Conservation (phyloP, 2,888 invertebrate species). For the Phengaris alcon region DNA sequence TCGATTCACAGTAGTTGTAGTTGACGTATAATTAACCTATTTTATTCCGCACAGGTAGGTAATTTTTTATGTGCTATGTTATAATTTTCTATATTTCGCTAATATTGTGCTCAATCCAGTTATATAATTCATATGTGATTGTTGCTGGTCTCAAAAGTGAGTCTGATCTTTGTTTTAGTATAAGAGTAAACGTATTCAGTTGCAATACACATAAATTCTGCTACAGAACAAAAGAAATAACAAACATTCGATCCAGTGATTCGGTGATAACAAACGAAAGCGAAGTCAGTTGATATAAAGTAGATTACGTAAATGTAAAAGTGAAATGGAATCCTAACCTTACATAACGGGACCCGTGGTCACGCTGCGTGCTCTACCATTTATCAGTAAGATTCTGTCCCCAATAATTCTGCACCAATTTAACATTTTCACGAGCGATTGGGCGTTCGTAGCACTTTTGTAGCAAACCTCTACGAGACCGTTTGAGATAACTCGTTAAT, state of each 20-base stretch:
- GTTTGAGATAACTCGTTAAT: too few species aligned
- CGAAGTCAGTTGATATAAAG: conserved; percentile 4
- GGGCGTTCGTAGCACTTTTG: conserved; percentile 33
- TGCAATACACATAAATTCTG: background rate
- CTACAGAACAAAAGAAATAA: background rate
- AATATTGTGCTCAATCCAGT: background rate
- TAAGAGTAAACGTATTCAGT: background rate
- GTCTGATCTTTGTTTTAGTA: background rate
- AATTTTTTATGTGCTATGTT: background rate
- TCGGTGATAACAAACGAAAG: background rate
- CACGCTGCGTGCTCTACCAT: background rate
- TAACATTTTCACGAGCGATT: conserved; percentile 12
- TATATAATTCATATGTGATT: conserved; percentile 13
- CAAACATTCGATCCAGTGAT: background rate
- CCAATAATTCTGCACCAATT: conserved; percentile 14
- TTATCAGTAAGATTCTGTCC: conserved; percentile 25
- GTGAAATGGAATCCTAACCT: conserved; percentile 32
- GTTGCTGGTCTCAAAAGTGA: background rate
- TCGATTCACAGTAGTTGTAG: conserved; percentile 26
- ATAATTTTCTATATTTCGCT: background rate
- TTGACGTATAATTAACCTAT: conserved; percentile 26
- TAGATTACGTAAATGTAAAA: conserved; percentile 38
- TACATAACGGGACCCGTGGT: conserved; percentile 33
- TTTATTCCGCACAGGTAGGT: conserved; percentile 9
- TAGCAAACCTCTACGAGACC: conserved; percentile 26